phyloP scores from a whole-genome alignment of 2,888 invertebrate species.

The Ophion obscuratus region DNA sequence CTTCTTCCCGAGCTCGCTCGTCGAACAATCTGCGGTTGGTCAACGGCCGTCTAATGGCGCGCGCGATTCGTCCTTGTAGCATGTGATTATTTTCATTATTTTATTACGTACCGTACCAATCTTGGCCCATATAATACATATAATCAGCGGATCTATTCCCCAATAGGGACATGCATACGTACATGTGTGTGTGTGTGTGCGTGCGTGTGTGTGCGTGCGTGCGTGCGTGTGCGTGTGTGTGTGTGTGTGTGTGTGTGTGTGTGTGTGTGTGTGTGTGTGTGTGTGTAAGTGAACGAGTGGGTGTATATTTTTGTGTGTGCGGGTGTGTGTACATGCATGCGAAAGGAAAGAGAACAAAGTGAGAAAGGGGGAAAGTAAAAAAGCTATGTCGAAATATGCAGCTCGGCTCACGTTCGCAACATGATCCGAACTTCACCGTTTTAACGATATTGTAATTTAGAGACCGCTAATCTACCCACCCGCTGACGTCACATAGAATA shows the following conservation, averaged over 20 bases:
- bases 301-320: neutral
- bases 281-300: no score
- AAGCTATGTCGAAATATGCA: conserved; percentile 45
- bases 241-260: no score
- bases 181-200: neutral
- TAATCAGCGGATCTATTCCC: conserved; percentile 78
- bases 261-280: no score
- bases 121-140: conserved; percentile 79
- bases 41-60: conserved; percentile 71
- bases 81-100: conserved; percentile 82
- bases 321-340: neutral
- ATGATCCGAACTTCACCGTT: conserved; percentile 72
- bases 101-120: conserved; percentile 81
- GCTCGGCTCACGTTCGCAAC: conserved; percentile 66
- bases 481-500: conserved; percentile 71
- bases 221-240: no score
- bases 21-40: conserved; percentile 69
- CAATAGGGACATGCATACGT: conserved; percentile 49
- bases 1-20: conserved; percentile 35
- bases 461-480: conserved; percentile 74
- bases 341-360: conserved; percentile 24
- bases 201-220: no score
- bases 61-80: conserved; percentile 73
- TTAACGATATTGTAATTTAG: conserved; percentile 81
- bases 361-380: conserved; percentile 35